Evolutionary conservation across 2,113 vertebrate species (phyloP).

Genomic region (Pachypanchax playfairii): DNA sequence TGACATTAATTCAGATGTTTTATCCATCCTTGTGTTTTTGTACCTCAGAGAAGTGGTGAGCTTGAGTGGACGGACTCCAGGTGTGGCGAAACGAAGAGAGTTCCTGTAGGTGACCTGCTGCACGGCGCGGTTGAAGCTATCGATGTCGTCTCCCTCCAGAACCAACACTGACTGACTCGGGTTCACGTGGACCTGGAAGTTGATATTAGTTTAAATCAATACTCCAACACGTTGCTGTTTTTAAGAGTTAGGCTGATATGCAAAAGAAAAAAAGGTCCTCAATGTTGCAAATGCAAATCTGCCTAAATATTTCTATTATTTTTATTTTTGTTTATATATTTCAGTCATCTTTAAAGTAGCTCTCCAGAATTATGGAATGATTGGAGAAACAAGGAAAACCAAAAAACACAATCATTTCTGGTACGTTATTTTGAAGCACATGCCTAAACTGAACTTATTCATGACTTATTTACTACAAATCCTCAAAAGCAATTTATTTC

Average conservation of each 20-base stretch:
- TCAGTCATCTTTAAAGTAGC: too few relatives aligned
- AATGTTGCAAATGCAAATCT: neutral
- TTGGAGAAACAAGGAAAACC: too few relatives aligned
- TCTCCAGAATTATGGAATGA: too few relatives aligned
- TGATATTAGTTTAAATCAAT: constrained; percentile 4
- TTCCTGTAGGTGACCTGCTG: constrained; percentile 98
- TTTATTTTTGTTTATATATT: too few relatives aligned
- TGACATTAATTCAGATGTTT: neutral
- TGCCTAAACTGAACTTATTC: too few relatives aligned
- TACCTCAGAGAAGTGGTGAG: constrained; percentile 88
- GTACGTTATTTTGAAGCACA: too few relatives aligned
- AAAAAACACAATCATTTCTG: too few relatives aligned
- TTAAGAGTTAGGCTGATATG: too few relatives aligned
- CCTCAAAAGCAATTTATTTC: too few relatives aligned
- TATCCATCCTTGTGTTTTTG: constrained; percentile 1
- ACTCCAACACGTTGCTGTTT: neutral
- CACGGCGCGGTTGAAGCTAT: constrained; percentile 95
- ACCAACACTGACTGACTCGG: constrained; percentile 95
- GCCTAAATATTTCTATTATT: neutral
- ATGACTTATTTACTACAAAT: too few relatives aligned
- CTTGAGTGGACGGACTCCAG: constrained; percentile 93
- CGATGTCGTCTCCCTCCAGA: constrained; percentile 95
- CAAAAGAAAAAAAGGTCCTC: too few relatives aligned
- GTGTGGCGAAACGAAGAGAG: constrained; percentile 94
- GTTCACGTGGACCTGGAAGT: constrained; percentile 92